Conservation (phyloP, 2,113 vertebrate species). For the Esox niger region DNA sequence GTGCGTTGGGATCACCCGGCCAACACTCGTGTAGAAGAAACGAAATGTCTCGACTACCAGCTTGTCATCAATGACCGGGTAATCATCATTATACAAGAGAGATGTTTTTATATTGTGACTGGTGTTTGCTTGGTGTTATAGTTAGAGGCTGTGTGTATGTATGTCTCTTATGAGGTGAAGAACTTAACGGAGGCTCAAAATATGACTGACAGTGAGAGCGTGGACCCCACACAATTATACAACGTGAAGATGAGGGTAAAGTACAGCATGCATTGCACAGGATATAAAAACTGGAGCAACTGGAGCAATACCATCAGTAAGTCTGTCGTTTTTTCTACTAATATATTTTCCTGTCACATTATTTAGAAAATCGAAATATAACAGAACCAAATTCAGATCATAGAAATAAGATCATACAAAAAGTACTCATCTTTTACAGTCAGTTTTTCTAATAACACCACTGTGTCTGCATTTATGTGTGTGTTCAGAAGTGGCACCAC, state of each 20-base stretch:
- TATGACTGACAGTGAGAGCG: conserved; percentile 13
- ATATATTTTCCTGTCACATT: background rate
- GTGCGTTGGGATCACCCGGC: conserved; percentile 40
- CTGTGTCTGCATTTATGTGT: background rate
- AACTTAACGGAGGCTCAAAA: fast-evolving
- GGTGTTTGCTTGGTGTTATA: too few species aligned
- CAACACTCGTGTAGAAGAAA: too few species aligned
- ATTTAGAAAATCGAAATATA: too few species aligned
- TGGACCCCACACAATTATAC: conserved; percentile 28
- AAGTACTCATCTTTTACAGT: background rate
- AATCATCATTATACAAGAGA: background rate
- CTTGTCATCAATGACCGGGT: conserved; percentile 48
- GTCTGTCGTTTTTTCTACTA: conserved; percentile 15
- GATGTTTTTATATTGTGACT: background rate
- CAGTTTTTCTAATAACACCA: background rate
- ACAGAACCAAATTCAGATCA: background rate
- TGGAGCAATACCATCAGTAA: conserved; percentile 57
- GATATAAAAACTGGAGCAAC: conserved; percentile 29
- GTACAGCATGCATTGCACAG: fast-evolving
- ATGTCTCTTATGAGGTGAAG: background rate
- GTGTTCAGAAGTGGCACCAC: conserved; percentile 26
- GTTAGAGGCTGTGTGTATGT: background rate
- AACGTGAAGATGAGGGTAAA: conserved; percentile 43
- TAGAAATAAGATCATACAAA: background rate
- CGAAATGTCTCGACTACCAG: conserved; percentile 53